Evolutionary conservation across 2,888 invertebrate species (phyloP).

Genomic region (Strigamia transsilvanica): DNA sequence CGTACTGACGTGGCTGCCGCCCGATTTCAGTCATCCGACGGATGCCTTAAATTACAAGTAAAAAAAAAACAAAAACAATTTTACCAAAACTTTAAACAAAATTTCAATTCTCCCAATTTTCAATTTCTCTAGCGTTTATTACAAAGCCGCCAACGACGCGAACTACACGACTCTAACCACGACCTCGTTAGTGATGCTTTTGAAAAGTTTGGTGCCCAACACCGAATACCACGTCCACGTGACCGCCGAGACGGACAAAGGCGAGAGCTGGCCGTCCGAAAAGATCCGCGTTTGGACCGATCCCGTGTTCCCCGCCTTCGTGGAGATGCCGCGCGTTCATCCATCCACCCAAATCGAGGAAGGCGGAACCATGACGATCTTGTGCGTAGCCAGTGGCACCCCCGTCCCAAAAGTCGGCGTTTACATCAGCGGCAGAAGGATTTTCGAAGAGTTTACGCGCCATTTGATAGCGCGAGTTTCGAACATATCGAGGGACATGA

Average conservation of each 20-base stretch:
- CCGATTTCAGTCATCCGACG: slow-evolving; percentile 81
- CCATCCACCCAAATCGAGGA: slow-evolving; percentile 83
- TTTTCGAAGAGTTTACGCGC: slow-evolving; percentile 81
- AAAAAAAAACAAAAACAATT: too few species aligned
- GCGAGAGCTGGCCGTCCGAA: slow-evolving; percentile 80
- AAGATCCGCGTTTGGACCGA: slow-evolving; percentile 87
- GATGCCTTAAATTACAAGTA: slow-evolving; percentile 81
- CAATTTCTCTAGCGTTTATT: slow-evolving; percentile 70
- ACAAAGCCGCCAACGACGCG: slow-evolving; percentile 73
- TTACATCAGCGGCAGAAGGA: slow-evolving; percentile 79
- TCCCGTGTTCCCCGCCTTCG: slow-evolving; percentile 85
- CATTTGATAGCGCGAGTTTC: slow-evolving; percentile 88
- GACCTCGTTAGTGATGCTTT: slow-evolving; percentile 74
- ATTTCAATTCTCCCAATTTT: not conserved
- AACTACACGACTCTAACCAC: slow-evolving; percentile 71
- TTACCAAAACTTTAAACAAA: too few species aligned
- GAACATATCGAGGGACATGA: slow-evolving; percentile 84
- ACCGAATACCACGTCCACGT: slow-evolving; percentile 84
- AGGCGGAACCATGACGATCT: slow-evolving; percentile 84
- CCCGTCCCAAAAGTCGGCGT: slow-evolving; percentile 85
- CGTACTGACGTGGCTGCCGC: slow-evolving; percentile 83
- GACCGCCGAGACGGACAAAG: slow-evolving; percentile 72
- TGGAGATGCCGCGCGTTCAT: slow-evolving; percentile 82
- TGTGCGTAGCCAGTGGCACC: slow-evolving; percentile 84
- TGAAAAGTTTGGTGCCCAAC: slow-evolving; percentile 78